Evolutionary conservation across 2,113 vertebrate species (phyloP).

Genomic region (Tragulus kanchil): DNA sequence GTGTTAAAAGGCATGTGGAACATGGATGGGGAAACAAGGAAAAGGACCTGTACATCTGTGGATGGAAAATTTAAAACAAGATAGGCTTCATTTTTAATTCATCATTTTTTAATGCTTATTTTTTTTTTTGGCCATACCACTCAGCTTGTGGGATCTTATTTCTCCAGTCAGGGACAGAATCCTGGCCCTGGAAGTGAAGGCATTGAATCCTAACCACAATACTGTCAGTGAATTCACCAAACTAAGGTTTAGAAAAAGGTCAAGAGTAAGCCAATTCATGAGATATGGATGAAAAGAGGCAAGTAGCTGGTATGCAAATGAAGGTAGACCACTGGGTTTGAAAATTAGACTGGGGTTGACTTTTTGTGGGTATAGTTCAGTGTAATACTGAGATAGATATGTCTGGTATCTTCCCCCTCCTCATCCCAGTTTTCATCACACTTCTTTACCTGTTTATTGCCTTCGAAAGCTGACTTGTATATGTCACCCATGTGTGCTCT

Average conservation of each 20-base stretch:
- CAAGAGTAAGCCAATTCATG: background rate
- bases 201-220: background rate
- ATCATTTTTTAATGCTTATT: background rate
- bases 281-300: background rate
- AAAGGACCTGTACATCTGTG: background rate
- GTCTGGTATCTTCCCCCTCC: rapidly evolving
- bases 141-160: background rate
- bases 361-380: background rate
- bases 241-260: background rate
- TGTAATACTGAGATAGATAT: background rate
- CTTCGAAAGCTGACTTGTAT: background rate
- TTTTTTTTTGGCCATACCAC: background rate
- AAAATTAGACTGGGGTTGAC: background rate
- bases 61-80: background rate
- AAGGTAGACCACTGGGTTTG: background rate
- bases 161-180: background rate
- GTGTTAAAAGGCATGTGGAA: too few species aligned
- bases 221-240: background rate
- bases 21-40: background rate
- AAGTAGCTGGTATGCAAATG: background rate
- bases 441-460: background rate
- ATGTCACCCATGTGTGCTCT: background rate
- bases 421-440: background rate
- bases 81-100: background rate
- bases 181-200: background rate